A percentile compares a stretch with the other conserved stretches of the same genome.
These are phyloP conservation scores for Terebella lapidaria DNA, from an alignment of 2,888 invertebrate species.

Conservation along the genomic window DNA sequence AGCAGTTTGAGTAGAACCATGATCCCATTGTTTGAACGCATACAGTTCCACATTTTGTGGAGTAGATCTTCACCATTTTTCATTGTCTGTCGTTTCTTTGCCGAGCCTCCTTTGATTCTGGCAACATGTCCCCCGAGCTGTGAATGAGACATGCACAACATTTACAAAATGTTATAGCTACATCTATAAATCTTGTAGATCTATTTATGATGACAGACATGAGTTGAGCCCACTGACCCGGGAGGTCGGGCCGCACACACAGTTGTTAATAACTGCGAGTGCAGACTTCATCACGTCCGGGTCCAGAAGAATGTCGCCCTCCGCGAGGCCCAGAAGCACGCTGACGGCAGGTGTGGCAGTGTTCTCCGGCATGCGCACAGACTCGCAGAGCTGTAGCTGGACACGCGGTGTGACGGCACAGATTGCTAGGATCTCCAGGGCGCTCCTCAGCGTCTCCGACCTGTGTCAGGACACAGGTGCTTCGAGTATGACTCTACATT, in stretches of 20 bases:
- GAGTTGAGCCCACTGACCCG: conserved; percentile 65
- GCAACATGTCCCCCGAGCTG: conserved; percentile 34
- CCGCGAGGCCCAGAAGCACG: conserved; percentile 78
- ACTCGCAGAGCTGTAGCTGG: conserved; percentile 56
- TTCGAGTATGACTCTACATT: neutral
- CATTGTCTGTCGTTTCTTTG: conserved; percentile 38
- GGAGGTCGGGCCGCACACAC: conserved; percentile 84
- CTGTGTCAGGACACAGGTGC: conserved; percentile 52
- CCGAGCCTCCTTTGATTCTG: conserved; percentile 36
- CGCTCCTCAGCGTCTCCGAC: conserved; percentile 75
- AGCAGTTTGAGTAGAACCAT: conserved; percentile 87
- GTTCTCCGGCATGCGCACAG: conserved; percentile 61
- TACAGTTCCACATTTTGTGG: conserved; percentile 89
- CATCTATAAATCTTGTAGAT: neutral
- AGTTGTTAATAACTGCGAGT: conserved; percentile 83
- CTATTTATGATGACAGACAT: no score
- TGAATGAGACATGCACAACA: neutral
- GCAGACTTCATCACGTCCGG: conserved; percentile 90
- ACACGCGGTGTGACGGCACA: conserved; percentile 83
- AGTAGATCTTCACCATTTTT: conserved; percentile 70
- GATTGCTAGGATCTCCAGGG: conserved; percentile 79
- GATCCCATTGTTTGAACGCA: conserved; percentile 90
- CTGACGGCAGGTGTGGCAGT: conserved; percentile 51
- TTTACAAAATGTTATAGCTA: neutral
- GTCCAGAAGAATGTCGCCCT: conserved; percentile 85